Base-by-base conservation (phyloP, 2,113 vertebrate genomes). In the Scalopus aquaticus region DNA sequence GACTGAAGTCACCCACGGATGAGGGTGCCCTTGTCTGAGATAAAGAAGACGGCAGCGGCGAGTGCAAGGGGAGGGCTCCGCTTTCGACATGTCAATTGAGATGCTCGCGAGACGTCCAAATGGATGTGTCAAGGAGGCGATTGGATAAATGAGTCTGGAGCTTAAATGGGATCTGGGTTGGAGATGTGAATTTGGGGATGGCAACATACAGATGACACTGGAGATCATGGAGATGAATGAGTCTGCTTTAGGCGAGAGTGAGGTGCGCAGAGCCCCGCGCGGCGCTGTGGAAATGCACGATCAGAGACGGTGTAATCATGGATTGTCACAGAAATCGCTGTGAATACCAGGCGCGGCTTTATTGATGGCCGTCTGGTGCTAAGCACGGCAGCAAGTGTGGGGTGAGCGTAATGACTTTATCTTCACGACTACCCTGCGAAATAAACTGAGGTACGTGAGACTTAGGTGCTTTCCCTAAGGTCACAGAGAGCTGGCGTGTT, bases 121-220 rank as follows among this genome's bases (percentile, higher is more conserved):
- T 89, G 90, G 87, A 87, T 64, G 83, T 93, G 91, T 95, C 91
- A 87, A 65, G 90, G 22, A 65, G 54, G 60, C 8, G 2, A 88
- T 37, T 87, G 92, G 87, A 88, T 94, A 78, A 88, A 92, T 93
- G 95, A 96, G 84, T 88, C 95, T 73, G 92, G 93, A 90, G 83
- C 87, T 90, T 93, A 60, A 92, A 62, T 80, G 83, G 95, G 90
- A 95, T 96, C 95, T 84, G 87, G 78, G 64, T 96, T 2, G 2
- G 91, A 87, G 83, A 91, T 84, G 80, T 20, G 94, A 93, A 95
- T 74, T 78, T 91, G 90, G 88, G 90, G 92, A 84, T 81, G 87
- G 58, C 96, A 94, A 76, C 37, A 16, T n/a, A 42, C 2, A 79
- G 91, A 94, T 83, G 91, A 94, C 93, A 90, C 30, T 46, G 84